Base-by-base conservation (phyloP, 2,113 vertebrate species). In the Lepus americanus region DNA sequence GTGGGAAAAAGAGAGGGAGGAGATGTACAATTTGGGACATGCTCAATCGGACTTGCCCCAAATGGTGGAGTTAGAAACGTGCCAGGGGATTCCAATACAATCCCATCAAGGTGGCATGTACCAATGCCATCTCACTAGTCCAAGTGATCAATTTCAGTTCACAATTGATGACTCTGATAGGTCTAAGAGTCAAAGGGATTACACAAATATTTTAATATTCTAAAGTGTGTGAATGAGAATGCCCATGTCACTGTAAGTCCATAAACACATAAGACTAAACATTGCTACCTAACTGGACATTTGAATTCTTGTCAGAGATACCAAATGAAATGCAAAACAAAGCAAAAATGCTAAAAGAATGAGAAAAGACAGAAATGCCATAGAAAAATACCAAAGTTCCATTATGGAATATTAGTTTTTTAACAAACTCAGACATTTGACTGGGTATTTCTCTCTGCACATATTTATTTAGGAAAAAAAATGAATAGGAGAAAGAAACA, bases 381-480 rank as follows among this genome's bases (percentile, higher is more conserved):
- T 90, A n/a, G 36, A 74, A 79, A 92, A 90, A 90, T 16, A 39
- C 19, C 81, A 9, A 90, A 53, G 17, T 25, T 86, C 39, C 25
- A 23, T 64, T 72, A 39, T 51, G 12, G 53, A 64, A 89, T 63
- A 89, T 67, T 78, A 94, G 36, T 29, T n/a, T 12, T 63, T 92
- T 86, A 72, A 61, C 6, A 95, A 16, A 61, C 3, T 10, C 17
- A 76, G 49, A 25, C 29, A 92, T 69, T 77, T 85, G 17, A 31
- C 63, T 44, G 63, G 36, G 63, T 5, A n/a, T 90, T 92, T 94
- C 25, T 25, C 12, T 89, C 36, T 80, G n/a, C 36, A 9, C 33
- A 6, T 53, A 73, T 89, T 92, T 94, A 74, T 87, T 78, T 61
- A 92, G n/a, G 74, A 66, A 95, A 85, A 90, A 72, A 94, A 82